A percentile compares a stretch with the other conserved stretches of the same genome.
These are phyloP conservation scores for Drosophila formosana DNA, from an alignment of 2,888 invertebrate genomes.

Conservation along the genomic window DNA sequence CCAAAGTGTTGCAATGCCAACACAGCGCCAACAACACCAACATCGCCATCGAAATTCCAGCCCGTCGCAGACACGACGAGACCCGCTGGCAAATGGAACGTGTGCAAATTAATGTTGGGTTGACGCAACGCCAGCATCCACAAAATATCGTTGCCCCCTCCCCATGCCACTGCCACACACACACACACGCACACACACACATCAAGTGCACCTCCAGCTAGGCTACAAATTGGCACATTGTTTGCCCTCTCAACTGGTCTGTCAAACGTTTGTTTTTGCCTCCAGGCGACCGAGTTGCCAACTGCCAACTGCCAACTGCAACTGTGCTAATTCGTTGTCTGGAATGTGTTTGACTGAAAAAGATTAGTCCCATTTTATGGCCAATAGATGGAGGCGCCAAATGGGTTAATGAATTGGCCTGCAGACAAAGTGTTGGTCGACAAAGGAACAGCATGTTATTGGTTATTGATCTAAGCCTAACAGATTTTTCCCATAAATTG, in stretches of 20 bases:
- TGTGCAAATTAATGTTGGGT: constrained; percentile 74
- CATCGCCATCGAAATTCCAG: constrained; percentile 14
- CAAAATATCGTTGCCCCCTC: constrained; percentile 41
- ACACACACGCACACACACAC: background rate
- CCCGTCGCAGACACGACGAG: constrained; percentile 1
- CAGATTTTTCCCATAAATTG: too few relatives aligned
- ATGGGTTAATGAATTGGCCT: background rate
- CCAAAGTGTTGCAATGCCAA: constrained; percentile 69
- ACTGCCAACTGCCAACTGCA: background rate
- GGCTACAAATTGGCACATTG: constrained; percentile 70
- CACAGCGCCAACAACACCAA: constrained; percentile 32
- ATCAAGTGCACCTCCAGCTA: constrained; percentile 5
- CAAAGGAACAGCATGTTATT: background rate
- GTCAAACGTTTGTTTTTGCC: constrained; percentile 45
- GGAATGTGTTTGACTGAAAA: constrained; percentile 5
- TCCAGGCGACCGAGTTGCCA: background rate
- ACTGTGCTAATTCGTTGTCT: constrained; percentile 22
- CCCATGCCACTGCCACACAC: background rate
- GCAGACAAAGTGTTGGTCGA: background rate
- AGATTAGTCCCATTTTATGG: background rate
- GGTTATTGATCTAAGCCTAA: too few relatives aligned
- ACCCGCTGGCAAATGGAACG: constrained; percentile 67
- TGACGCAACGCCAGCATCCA: constrained; percentile 63
- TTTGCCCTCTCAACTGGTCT: constrained; percentile 59
- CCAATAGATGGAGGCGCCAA: background rate